A percentile compares a stretch with the other conserved stretches of the same genome.
These are phyloP conservation scores for Callinectes sapidus DNA, from an alignment of 2,888 invertebrate genomes.

Conservation along the genomic window DNA sequence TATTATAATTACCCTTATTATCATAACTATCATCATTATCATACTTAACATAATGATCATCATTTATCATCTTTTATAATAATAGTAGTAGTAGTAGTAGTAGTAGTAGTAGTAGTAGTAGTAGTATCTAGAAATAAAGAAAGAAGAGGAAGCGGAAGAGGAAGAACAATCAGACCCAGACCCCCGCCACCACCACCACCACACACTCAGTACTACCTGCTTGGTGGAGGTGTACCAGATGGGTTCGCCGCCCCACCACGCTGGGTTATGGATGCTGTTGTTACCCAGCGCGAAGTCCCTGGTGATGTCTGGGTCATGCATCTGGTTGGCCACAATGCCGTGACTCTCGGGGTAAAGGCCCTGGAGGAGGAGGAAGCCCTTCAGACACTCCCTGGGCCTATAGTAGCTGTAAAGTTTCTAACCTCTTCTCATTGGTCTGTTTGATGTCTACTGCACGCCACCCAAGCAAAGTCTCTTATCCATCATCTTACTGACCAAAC, in stretches of 20 bases:
- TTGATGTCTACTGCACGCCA: too few species aligned
- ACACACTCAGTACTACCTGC: slow-evolving; percentile 55
- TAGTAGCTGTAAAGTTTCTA: background rate
- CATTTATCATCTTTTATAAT: too few species aligned
- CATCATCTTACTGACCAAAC: background rate
- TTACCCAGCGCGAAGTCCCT: slow-evolving; percentile 31
- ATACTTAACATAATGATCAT: too few species aligned
- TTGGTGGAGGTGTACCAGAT: slow-evolving; percentile 71
- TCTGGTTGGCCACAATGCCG: slow-evolving; percentile 65
- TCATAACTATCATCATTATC: too few species aligned
- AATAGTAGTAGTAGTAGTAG: too few species aligned
- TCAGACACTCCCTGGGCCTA: background rate
- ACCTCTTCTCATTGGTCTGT: too few species aligned
- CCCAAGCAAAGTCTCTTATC: too few species aligned
- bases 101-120: too few species aligned
- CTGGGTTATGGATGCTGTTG: background rate
- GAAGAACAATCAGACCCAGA: background rate
- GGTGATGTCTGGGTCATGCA: slow-evolving; percentile 61
- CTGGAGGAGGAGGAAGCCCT: slow-evolving; percentile 34
- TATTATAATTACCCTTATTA: too few species aligned
- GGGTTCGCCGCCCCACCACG: slow-evolving; percentile 71
- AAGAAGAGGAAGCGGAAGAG: background rate
- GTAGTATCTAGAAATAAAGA: too few species aligned
- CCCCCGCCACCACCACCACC: background rate
- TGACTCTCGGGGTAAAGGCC: slow-evolving; percentile 72